phyloP scores from a whole-genome alignment of 2,797 vertebrate genomes.

The Sebastiscus albofasciatus region DNA sequence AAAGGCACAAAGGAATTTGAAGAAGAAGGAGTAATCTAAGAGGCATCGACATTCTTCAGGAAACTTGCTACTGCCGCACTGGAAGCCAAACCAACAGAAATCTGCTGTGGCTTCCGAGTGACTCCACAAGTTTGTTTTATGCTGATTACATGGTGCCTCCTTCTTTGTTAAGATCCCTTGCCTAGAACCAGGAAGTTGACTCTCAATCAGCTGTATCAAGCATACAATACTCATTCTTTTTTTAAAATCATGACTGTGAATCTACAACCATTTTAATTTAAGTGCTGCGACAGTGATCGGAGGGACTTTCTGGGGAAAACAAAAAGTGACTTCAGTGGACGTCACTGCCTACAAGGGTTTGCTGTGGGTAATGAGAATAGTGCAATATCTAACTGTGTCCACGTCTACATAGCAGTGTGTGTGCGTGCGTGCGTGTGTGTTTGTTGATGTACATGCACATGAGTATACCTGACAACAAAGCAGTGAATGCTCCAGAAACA shows the following conservation, averaged over 20 bases:
- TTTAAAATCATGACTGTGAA: constrained; percentile 50
- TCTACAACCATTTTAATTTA: constrained; percentile 48
- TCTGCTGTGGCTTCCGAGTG: constrained; percentile 58
- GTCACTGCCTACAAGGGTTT: constrained; percentile 7
- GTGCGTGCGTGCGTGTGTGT: background rate
- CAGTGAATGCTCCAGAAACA: constrained; percentile 1
- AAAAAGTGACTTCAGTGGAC: constrained; percentile 4
- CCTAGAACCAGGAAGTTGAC: constrained; percentile 29
- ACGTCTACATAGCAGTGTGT: constrained; percentile 18
- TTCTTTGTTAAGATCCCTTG: constrained; percentile 54
- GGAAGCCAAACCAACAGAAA: constrained; percentile 49
- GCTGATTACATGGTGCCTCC: constrained; percentile 58
- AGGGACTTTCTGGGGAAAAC: constrained; percentile 15
- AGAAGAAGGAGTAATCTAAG: constrained; percentile 57
- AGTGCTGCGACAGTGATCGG: constrained; percentile 57
- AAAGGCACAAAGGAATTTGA: constrained; percentile 59
- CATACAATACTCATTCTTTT: constrained; percentile 28
- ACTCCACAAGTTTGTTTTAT: constrained; percentile 62
- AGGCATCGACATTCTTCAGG: constrained; percentile 56
- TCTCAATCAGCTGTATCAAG: constrained; percentile 38
- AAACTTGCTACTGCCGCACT: constrained; percentile 71
- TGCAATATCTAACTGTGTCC: constrained; percentile 70
- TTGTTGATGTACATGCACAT: background rate
- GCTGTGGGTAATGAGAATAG: constrained; percentile 49
- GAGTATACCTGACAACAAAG: constrained; percentile 8